Evolutionary conservation across 2,888 invertebrate genomes (phyloP), one percentile per base, ranked within the genome.

Genomic region (Eristalis tenax): DNA sequence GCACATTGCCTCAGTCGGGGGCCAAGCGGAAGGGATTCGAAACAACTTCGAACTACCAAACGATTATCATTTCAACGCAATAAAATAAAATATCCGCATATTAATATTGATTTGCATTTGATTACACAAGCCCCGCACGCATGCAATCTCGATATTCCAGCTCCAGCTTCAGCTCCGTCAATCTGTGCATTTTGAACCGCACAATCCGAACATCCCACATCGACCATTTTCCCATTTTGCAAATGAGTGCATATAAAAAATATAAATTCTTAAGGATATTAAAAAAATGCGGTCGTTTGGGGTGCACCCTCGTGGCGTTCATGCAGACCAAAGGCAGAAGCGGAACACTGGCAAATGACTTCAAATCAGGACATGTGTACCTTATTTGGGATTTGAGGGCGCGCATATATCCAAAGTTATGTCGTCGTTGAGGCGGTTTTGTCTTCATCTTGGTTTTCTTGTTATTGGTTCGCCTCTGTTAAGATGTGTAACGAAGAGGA

Each of bases 301-400:
- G 69, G 56, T 68, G 38, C 65, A 43, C 18, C 50, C 56, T 76
- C 22, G 11, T 59, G 13, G 68, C 56, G 28, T 70, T 73, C 69
- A 28, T 69, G 73, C 68, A 57, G 32, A 15, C 38, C 61, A 23
- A 64, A 74, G 15, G 32, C 63, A 69, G 23, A 75, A 57, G 68
- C 75, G 69, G 75, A 74, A 78, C 71, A 64, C 71, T 71, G 28
- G 40, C 75, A 75, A 83, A 87, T 75, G 83, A 35, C 75, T 61
- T 83, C 57, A 87, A 83, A 87, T 83, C 79, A 87, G 73, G 79
- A 87, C 87, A 87, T 87, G 87, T 87, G 83, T 80, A 80, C 80
- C 79, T 83, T 61, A 64, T 64, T 69, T 69, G 43, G 63, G 57
- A 83, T 83, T 83, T 81, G 79, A 83, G 79, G 76, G 79, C 76